Conservation (phyloP, 2,888 invertebrate genomes). For the Ophion costatus region DNA sequence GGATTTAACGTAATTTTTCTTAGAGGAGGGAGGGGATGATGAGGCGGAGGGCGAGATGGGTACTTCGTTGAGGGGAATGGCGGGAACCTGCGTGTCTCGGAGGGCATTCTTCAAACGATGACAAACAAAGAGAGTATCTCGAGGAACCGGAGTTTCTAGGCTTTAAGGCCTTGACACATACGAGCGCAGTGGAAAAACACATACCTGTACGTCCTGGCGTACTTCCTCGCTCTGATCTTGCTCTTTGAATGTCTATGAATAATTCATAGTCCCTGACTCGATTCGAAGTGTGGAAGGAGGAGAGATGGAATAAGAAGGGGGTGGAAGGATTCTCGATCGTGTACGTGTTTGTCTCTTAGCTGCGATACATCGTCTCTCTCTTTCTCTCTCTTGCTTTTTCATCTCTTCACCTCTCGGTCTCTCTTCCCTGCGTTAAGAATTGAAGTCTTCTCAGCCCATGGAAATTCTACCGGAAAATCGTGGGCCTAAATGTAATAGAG, state of each 20-base stretch:
- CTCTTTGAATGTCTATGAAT: slow-evolving; percentile 75
- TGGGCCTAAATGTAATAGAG: slow-evolving; percentile 75
- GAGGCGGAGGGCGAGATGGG: background rate
- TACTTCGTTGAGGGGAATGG: background rate
- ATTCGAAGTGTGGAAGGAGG: slow-evolving; percentile 76
- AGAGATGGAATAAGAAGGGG: slow-evolving; percentile 52
- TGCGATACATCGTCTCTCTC: slow-evolving; percentile 18
- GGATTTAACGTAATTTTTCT: background rate
- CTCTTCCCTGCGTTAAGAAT: slow-evolving; percentile 17
- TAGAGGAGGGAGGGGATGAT: background rate
- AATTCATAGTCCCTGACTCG: slow-evolving; percentile 80
- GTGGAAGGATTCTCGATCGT: slow-evolving; percentile 70
- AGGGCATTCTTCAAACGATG: slow-evolving; percentile 29
- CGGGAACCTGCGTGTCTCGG: background rate
- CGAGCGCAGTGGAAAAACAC: slow-evolving; percentile 26
- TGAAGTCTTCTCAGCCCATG: slow-evolving; percentile 57
- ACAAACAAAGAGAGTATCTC: slow-evolving; percentile 75
- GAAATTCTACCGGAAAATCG: slow-evolving; percentile 77
- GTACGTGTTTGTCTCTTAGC: slow-evolving; percentile 60
- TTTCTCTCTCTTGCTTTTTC: slow-evolving; percentile 43
- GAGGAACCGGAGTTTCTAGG: slow-evolving; percentile 77
- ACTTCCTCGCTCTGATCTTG: slow-evolving; percentile 62
- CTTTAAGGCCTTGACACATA: slow-evolving; percentile 62
- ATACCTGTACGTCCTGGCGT: slow-evolving; percentile 61
- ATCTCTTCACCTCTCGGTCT: slow-evolving; percentile 34